Evolutionary conservation across 1,140 invertebrate genomes (phyloP), one percentile per base, ranked within the genome.

Genomic region (Holcopasites calliopsidis): DNA sequence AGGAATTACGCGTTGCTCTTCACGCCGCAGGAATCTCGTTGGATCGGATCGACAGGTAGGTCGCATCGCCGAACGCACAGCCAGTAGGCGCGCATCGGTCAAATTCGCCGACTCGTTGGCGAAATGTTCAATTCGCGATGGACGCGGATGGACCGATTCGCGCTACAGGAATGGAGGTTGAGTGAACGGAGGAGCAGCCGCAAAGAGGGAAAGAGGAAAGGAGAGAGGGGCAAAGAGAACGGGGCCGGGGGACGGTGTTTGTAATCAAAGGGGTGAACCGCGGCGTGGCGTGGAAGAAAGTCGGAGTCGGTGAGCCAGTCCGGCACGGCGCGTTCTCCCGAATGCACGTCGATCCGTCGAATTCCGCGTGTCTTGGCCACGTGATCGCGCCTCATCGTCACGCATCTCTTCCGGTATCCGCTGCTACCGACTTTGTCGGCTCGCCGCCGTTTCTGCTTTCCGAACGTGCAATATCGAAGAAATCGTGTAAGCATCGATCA

Each of bases 261-360:
- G 84, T 88, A 88, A 88, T 87, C 83, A 88, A 88, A 88, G 84
- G 66, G 78, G 84, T 82, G 78, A 88, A 84, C 72, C 86, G 75
- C 76, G 58, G 76, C 54, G 70, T 73, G 73, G 80, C 78, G 74
- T 81, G 82, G 85, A 88, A 88, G 87, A 88, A 88, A 88, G 86
- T 88, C 85, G 80, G 84, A 69, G 78, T 84, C 82, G 82, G 81
- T 75, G 58, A 80, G 80, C 79, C 88, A 89, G 88, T 89, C 83
- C 85, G 80, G 84, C 85, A 86, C 86, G 82, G 87, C 80, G 82
- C 85, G 85, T 84, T 88, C 80, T 84, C 80, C 81, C 80, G 87
- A 81, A 86, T 87, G 83, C 85, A 87, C 85, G 87, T 83, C 62
- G 71, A 79, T 76, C 70, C 76, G 61, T 75, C 61, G 71, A 76